A percentile compares a stretch with the other conserved stretches of the same genome.
These are phyloP conservation scores for Agapornis canus DNA, from an alignment of 2,797 vertebrate genomes.

Conservation along the genomic window DNA sequence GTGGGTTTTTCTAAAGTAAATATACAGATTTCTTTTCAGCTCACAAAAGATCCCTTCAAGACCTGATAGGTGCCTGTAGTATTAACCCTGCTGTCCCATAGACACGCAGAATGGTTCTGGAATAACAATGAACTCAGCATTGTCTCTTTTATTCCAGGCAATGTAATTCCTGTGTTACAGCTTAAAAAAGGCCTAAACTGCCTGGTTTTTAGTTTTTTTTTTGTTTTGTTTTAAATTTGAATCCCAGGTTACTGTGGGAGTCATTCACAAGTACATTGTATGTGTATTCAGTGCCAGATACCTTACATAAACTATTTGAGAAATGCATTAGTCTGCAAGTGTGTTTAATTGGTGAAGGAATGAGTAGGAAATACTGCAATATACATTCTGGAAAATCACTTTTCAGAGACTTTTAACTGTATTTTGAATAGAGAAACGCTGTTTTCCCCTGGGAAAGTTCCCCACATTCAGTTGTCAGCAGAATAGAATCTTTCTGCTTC, in stretches of 20 bases:
- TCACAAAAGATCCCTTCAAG: constrained; percentile 20
- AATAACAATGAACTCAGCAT: constrained; percentile 33
- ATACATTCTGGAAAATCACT: constrained; percentile 38
- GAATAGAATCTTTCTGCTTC: constrained; percentile 59
- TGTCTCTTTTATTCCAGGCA: constrained; percentile 4
- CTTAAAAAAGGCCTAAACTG: background rate
- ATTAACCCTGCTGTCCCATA: constrained; percentile 32
- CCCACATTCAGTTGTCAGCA: constrained; percentile 58
- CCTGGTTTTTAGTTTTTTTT: background rate
- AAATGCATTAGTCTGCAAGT: constrained; percentile 12
- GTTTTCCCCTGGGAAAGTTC: constrained; percentile 73
- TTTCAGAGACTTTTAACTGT: constrained; percentile 46
- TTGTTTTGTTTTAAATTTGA: background rate
- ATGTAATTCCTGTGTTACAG: constrained; percentile 36
- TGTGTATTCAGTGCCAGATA: background rate
- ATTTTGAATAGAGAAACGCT: constrained; percentile 68
- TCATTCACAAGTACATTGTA: background rate
- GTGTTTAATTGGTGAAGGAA: constrained; percentile 43
- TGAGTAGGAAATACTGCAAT: constrained; percentile 31
- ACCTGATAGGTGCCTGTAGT: background rate
- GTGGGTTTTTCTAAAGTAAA: constrained; percentile 33
- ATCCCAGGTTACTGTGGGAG: background rate
- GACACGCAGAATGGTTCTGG: background rate
- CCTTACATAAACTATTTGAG: constrained; percentile 24
- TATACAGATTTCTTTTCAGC: constrained; percentile 19